phyloP scores from a whole-genome alignment of 64 coral and sea anemone genomes.

The Actinia tenebrosa region DNA sequence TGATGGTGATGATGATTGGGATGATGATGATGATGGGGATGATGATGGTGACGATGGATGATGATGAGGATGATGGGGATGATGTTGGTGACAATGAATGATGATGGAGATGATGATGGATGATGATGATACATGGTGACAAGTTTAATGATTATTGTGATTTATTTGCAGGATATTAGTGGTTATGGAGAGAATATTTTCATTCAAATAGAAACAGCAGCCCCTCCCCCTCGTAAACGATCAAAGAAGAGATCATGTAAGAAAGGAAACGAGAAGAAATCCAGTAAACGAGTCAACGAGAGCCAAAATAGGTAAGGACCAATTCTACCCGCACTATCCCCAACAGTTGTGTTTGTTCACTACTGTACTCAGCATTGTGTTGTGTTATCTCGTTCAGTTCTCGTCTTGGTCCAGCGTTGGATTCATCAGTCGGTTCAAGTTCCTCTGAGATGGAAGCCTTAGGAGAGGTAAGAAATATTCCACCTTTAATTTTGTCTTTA shows the following conservation, averaged over 20 bases:
- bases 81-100: background rate
- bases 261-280: constrained; percentile 54
- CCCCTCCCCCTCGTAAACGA: constrained; percentile 63
- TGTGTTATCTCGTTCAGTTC: background rate
- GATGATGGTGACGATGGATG: background rate
- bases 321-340: too few relatives aligned
- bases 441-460: constrained; percentile 91
- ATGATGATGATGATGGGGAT: background rate
- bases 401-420: constrained; percentile 32
- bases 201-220: constrained; percentile 95
- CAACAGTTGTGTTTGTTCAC: background rate
- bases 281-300: background rate
- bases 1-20: background rate
- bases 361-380: background rate
- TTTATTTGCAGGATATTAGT: constrained; percentile 57
- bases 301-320: constrained; percentile 4
- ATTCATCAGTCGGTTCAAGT: constrained; percentile 86
- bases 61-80: background rate
- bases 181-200: constrained; percentile 79
- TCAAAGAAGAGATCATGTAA: constrained; percentile 78
- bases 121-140: background rate
- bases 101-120: background rate
- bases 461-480: constrained; percentile 74
- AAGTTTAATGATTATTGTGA: background rate
- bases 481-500: too few relatives aligned